phyloP scores from a whole-genome alignment of 2,888 invertebrate genomes.

The Leucophenga maculata region DNA sequence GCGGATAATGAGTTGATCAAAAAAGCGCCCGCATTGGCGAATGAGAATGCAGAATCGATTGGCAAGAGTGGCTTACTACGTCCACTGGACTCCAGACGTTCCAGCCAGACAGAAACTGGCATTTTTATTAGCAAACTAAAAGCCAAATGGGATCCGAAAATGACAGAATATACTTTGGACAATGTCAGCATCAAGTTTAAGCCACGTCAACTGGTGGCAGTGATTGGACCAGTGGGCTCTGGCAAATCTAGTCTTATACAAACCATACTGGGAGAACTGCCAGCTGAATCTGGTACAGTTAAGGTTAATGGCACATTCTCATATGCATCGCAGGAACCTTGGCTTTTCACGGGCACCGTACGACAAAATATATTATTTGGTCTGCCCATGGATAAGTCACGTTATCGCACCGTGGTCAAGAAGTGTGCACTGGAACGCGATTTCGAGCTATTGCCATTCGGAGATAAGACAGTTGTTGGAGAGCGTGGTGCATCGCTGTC shows the following conservation, averaged over 20 bases:
- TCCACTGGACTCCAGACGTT: slow-evolving; percentile 33
- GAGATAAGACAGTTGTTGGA: slow-evolving; percentile 80
- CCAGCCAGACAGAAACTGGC: slow-evolving; percentile 67
- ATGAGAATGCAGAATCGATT: slow-evolving; percentile 54
- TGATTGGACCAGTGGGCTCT: slow-evolving; percentile 82
- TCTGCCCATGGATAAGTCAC: slow-evolving; percentile 75
- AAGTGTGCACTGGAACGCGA: slow-evolving; percentile 75
- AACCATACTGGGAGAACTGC: slow-evolving; percentile 74
- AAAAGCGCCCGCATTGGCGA: slow-evolving; percentile 42
- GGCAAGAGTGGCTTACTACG: slow-evolving; percentile 49
- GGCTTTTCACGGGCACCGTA: slow-evolving; percentile 84
- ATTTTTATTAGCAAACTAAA: slow-evolving; percentile 77
- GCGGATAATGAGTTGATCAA: slow-evolving; percentile 44
- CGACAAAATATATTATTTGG: slow-evolving; percentile 78
- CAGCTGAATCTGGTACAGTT: slow-evolving; percentile 74
- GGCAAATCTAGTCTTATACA: slow-evolving; percentile 78
- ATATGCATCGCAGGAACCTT: slow-evolving; percentile 89
- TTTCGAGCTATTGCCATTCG: slow-evolving; percentile 75
- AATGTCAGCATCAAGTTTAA: slow-evolving; percentile 78
- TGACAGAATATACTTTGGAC: slow-evolving; percentile 78
- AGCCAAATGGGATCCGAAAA: slow-evolving; percentile 79
- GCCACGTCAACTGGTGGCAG: slow-evolving; percentile 78
- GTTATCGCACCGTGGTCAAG: slow-evolving; percentile 75
- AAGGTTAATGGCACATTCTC: slow-evolving; percentile 77
- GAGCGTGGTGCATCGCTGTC: slow-evolving; percentile 88